phyloP scores from a whole-genome alignment of 2,797 vertebrate species.

The Mallotus villosus region DNA sequence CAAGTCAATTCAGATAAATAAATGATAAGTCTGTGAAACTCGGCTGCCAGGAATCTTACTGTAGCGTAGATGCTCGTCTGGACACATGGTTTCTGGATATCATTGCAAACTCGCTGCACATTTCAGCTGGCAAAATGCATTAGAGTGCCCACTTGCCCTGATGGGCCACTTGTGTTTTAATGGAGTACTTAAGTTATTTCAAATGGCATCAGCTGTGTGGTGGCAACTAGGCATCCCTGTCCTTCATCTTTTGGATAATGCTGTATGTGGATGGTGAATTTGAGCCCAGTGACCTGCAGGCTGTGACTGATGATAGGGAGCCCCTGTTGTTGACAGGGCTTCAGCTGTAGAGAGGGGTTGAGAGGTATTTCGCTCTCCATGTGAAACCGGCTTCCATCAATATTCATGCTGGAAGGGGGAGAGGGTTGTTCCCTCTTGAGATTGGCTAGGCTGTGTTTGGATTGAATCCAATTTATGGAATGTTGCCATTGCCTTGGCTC shows the following conservation, averaged over 20 bases:
- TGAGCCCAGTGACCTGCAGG: conserved; percentile 47
- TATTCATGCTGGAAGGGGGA: conserved; percentile 50
- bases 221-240: conserved; percentile 25
- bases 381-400: conserved; percentile 57
- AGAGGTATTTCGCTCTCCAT: conserved; percentile 54
- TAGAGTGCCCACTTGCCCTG: conserved; percentile 23
- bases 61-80: not conserved
- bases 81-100: conserved; percentile 45
- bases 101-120: conserved; percentile 33
- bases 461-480: conserved; percentile 55
- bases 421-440: conserved; percentile 32
- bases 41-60: too few relatives aligned
- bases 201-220: not conserved
- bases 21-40: not conserved
- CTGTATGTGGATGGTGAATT: conserved; percentile 25
- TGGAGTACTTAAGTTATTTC: conserved; percentile 23
- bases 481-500: conserved; percentile 37
- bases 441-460: conserved; percentile 47
- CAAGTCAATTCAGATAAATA: not conserved
- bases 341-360: conserved; percentile 51
- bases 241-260: not conserved
- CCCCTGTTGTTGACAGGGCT: conserved; percentile 40
- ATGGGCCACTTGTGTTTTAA: conserved; percentile 26
- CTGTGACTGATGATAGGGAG: conserved; percentile 38
- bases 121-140: conserved; percentile 49